Base-by-base conservation (phyloP, 2,113 vertebrate genomes). In the Struthio camelus region DNA sequence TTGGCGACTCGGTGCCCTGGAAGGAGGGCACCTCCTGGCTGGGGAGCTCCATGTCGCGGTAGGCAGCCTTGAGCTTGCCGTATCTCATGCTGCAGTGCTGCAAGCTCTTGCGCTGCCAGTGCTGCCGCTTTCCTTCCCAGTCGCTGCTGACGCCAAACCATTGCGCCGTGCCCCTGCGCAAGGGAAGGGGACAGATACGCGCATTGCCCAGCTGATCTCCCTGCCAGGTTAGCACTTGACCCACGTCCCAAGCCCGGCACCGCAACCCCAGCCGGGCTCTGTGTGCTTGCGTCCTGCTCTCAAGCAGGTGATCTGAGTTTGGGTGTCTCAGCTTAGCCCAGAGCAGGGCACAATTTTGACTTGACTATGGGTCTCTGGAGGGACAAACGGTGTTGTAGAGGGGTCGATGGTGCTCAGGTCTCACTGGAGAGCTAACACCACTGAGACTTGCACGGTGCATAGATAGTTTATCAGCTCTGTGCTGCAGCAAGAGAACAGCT, bases 81-180 rank as follows among this genome's bases (percentile, higher is more conserved):
- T 99, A 99, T 38, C 99, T 99, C 90, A 99, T 98, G 96, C 99
- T 99, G 97, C 99, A 99, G 97, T 99, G 99, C 78, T 98, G 99
- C 76, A 99, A 93, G 91, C 99, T 99, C 95, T 99, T 98, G 92
- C 98, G 98, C 27, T 99, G 99, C 99, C 99, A 99, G 77, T 98
- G 94, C 96, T 99, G 99, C n/a, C 99, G 98, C 94, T 99, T 98
- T 23, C 96, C 98, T 80, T 99, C 99, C 97, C 98, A 98, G 98
- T 99, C 98, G 7, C 97, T 96, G 42, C 99, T 99, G 59, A 99
- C 97, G 0, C 99, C 99, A 3, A 99, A 99, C 99, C 99, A 99
- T 90, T 99, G 98, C 0, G 99, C 99, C 0, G 99, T 98, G 66
- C 98, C 98, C 96, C 99, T 99, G 93, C 0, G 15, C 58, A 46